Conservation (phyloP, 2,113 vertebrate genomes). For the Salvelinus fontinalis region DNA sequence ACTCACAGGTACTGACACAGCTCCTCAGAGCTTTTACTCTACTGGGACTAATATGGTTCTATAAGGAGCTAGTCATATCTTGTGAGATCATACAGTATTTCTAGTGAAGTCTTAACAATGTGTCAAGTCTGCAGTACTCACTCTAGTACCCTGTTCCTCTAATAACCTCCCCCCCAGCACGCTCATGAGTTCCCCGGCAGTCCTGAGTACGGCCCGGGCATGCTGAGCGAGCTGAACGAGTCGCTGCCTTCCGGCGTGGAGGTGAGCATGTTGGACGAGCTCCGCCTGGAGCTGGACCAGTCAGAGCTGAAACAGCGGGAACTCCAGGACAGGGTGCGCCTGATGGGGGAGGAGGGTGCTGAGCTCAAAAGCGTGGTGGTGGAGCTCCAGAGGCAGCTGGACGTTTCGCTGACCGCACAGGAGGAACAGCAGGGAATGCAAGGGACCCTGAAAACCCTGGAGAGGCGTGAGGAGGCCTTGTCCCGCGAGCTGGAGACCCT, state of each 20-base stretch:
- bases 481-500: slow-evolving; percentile 68
- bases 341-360: slow-evolving; percentile 82
- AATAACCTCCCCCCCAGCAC: slow-evolving; percentile 57
- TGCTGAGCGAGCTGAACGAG: slow-evolving; percentile 77
- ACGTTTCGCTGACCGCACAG: slow-evolving; percentile 74
- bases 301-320: slow-evolving; percentile 85
- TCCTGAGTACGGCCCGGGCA: slow-evolving; percentile 78
- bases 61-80: too few species aligned
- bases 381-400: slow-evolving; percentile 83
- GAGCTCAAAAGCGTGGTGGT: slow-evolving; percentile 77
- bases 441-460: slow-evolving; percentile 47
- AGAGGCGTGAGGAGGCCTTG: slow-evolving; percentile 64
- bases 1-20: slow-evolving; percentile 81
- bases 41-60: too few species aligned
- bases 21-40: too few species aligned
- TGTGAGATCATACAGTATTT: too few species aligned
- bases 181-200: slow-evolving; percentile 81
- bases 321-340: slow-evolving; percentile 74
- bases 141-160: too few species aligned
- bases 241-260: slow-evolving; percentile 62
- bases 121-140: too few species aligned
- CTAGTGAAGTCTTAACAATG: too few species aligned
- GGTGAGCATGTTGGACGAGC: slow-evolving; percentile 81
- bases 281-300: slow-evolving; percentile 90
- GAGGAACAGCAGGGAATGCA: slow-evolving; percentile 73